Conservation (phyloP, 2,797 vertebrate genomes). For the Falco berigora region DNA sequence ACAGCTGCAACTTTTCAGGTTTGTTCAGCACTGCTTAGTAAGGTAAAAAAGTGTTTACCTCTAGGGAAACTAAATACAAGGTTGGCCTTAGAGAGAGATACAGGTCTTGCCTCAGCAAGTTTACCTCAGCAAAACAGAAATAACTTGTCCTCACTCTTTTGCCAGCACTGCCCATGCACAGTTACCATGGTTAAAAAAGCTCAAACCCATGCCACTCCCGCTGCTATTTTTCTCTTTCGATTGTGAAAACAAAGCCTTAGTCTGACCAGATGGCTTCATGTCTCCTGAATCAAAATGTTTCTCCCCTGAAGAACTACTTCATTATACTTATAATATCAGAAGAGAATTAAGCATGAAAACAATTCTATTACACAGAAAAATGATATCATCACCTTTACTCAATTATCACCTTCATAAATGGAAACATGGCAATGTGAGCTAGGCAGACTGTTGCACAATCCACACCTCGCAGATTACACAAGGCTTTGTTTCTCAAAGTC, state of each 20-base stretch:
- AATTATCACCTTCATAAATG: neutral
- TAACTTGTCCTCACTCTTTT: neutral
- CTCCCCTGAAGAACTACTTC: neutral
- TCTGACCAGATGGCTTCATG: neutral
- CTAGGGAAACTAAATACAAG: neutral
- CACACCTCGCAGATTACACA: neutral
- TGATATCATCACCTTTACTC: neutral
- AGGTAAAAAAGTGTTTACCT: neutral
- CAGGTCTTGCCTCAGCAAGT: conserved; percentile 30
- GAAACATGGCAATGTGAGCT: neutral
- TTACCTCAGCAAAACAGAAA: conserved; percentile 5
- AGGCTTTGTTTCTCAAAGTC: neutral
- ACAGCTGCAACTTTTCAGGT: neutral
- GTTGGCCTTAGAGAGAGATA: neutral
- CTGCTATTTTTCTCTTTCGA: neutral
- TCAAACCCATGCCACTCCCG: neutral
- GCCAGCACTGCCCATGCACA: conserved; percentile 7
- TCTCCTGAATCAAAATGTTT: neutral
- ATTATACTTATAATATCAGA: neutral
- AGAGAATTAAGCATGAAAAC: neutral
- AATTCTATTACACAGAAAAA: neutral
- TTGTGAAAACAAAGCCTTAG: neutral
- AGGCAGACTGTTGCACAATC: neutral
- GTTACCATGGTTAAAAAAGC: neutral
- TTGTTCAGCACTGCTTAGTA: neutral